Conservation (phyloP, 2,888 invertebrate genomes). For the Stegana nigrithorax region DNA sequence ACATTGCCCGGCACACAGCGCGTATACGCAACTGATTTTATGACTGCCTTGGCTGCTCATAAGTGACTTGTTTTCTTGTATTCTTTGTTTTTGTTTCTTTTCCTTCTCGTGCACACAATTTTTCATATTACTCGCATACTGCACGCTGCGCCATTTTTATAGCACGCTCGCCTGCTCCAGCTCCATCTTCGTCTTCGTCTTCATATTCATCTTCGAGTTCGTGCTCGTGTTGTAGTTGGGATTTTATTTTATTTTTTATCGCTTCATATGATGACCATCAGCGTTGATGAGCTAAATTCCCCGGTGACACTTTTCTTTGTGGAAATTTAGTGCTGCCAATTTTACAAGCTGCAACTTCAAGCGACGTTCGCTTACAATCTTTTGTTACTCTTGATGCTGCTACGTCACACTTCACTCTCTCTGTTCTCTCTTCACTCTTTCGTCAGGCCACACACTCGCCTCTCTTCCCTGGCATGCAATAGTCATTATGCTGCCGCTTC, state of each 20-base stretch:
- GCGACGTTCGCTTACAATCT: neutral
- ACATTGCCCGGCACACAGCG: neutral
- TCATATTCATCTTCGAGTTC: constrained; percentile 10
- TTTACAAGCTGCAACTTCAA: constrained; percentile 33
- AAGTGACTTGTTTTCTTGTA: too few relatives aligned
- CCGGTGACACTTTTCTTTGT: constrained; percentile 55
- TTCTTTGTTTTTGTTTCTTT: neutral
- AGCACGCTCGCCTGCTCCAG: too few relatives aligned
- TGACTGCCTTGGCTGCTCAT: constrained; percentile 1
- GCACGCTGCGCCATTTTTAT: too few relatives aligned
- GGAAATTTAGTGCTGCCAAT: constrained; percentile 54
- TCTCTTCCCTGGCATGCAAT: too few relatives aligned
- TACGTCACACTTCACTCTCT: too few relatives aligned
- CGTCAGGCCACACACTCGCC: neutral
- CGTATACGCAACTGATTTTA: constrained; percentile 11
- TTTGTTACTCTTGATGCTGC: neutral
- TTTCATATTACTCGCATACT: constrained; percentile 11
- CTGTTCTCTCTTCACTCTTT: constrained; percentile 20
- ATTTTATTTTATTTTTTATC: constrained; percentile 15
- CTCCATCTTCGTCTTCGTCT: neutral
- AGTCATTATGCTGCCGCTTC: constrained; percentile 4
- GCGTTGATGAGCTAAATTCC: constrained; percentile 59
- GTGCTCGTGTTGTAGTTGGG: too few relatives aligned
- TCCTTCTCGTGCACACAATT: neutral
- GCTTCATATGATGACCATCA: constrained; percentile 52